These are phyloP conservation scores for Myotis lucifugus DNA, from an alignment of 2,113 vertebrate genomes.

Conservation along the genomic window DNA sequence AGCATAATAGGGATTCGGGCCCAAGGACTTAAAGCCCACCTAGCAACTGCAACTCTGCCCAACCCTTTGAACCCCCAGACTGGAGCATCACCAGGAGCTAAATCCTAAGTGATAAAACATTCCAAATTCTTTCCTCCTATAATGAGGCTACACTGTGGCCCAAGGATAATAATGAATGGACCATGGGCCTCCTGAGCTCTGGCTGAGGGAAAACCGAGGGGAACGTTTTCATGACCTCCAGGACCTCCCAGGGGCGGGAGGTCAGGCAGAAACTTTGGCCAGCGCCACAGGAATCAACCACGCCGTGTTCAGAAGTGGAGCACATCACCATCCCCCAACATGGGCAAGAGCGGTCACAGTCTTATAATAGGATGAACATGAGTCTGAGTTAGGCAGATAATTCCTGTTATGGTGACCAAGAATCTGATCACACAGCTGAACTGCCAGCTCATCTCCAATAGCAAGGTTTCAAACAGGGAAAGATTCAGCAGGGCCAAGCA, in stretches of 20 bases:
- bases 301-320: background rate
- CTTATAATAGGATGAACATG: background rate
- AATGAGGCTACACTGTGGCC: background rate
- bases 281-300: background rate
- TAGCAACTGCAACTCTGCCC: background rate
- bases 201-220: background rate
- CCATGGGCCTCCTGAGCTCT: background rate
- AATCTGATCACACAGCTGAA: background rate
- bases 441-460: background rate
- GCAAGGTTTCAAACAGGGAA: background rate
- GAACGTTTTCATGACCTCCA: background rate
- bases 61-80: background rate
- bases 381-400: background rate
- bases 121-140: background rate
- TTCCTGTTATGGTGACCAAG: background rate
- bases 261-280: background rate
- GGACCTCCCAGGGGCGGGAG: background rate
- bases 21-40: background rate
- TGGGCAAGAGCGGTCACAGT: background rate
- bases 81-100: background rate
- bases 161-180: background rate
- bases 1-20: background rate
- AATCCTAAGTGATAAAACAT: background rate
- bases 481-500: background rate
- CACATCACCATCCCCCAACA: background rate